These are phyloP conservation scores for Drosophila eugracilis DNA, from an alignment of 1,140 invertebrate genomes.

Conservation along the genomic window DNA sequence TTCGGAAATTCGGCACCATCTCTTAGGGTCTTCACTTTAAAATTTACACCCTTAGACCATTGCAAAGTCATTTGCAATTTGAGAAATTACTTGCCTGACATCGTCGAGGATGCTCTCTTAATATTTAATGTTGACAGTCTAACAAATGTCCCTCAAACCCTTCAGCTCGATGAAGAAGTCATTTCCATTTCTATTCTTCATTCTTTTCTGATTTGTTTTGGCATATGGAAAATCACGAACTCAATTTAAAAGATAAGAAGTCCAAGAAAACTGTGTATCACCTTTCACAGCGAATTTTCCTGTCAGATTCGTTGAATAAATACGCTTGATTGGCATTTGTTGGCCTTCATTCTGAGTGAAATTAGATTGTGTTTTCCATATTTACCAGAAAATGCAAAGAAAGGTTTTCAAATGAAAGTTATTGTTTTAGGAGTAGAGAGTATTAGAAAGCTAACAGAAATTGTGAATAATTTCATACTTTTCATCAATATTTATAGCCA, in stretches of 20 bases:
- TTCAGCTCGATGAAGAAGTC: slow-evolving; percentile 1
- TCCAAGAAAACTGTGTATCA: not conserved
- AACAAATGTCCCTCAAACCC: not conserved
- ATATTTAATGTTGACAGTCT: slow-evolving; percentile 26
- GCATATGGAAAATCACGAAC: slow-evolving; percentile 5
- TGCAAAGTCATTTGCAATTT: slow-evolving; percentile 35
- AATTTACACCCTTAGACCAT: slow-evolving; percentile 9
- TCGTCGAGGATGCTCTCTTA: not conserved
- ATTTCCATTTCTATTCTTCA: not conserved
- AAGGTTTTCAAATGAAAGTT: not conserved
- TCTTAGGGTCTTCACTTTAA: not conserved
- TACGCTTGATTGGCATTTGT: slow-evolving; percentile 9
- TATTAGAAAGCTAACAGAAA: too few relatives aligned
- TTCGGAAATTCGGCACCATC: not conserved
- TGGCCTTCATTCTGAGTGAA: not conserved
- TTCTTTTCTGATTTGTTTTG: slow-evolving; percentile 5
- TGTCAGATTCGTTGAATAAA: slow-evolving; percentile 5
- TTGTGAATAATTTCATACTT: too few relatives aligned
- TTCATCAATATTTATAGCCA: too few relatives aligned
- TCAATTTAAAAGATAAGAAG: slow-evolving; percentile 1
- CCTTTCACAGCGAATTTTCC: not conserved
- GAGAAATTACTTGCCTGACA: slow-evolving; percentile 24
- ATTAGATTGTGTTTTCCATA: slow-evolving; percentile 1
- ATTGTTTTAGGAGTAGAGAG: too few relatives aligned
- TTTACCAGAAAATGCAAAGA: not conserved